Percentiles rank a stretch among this genome's conserved stretches.
Conservation (phyloP, 2,888 invertebrate genomes). For the Nymphalis urticae region DNA sequence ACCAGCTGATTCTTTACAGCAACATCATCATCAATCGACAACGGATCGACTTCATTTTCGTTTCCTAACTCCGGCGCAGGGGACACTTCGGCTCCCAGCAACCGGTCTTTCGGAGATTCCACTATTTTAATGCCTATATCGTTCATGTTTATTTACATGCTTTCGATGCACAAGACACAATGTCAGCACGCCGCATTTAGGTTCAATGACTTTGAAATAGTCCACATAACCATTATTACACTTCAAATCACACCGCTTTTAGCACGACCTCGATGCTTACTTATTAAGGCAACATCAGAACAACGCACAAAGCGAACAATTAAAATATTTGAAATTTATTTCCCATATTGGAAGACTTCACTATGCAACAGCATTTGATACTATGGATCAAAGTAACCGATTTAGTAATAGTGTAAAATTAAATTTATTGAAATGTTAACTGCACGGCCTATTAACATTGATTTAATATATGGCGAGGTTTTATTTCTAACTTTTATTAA, state of each 20-base stretch:
- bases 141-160: slow-evolving; percentile 82
- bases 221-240: slow-evolving; percentile 56
- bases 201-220: slow-evolving; percentile 70
- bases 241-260: slow-evolving; percentile 37
- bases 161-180: slow-evolving; percentile 71
- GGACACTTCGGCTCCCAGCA: slow-evolving; percentile 55
- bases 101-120: slow-evolving; percentile 69
- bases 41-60: slow-evolving; percentile 69
- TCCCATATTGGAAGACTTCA: slow-evolving; percentile 68
- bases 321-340: slow-evolving; percentile 61
- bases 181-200: slow-evolving; percentile 70
- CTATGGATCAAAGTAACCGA: slow-evolving; percentile 63
- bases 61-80: slow-evolving; percentile 53
- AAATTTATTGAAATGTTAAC: slow-evolving; percentile 23
- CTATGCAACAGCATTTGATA: slow-evolving; percentile 67
- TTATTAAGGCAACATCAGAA: slow-evolving; percentile 33
- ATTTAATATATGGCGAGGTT: slow-evolving; percentile 20
- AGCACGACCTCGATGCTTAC: slow-evolving; percentile 26
- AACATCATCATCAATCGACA: slow-evolving; percentile 63
- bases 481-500: slow-evolving; percentile 31
- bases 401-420: slow-evolving; percentile 45
- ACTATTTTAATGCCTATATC: slow-evolving; percentile 76
- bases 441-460: slow-evolving; percentile 18
- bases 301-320: slow-evolving; percentile 30
- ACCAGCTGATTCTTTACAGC: slow-evolving; percentile 48